A percentile compares a stretch with the other conserved stretches of the same genome.
phyloP scores from a whole-genome alignment of 1,140 invertebrate genomes.

The Dendroctonus valens region DNA sequence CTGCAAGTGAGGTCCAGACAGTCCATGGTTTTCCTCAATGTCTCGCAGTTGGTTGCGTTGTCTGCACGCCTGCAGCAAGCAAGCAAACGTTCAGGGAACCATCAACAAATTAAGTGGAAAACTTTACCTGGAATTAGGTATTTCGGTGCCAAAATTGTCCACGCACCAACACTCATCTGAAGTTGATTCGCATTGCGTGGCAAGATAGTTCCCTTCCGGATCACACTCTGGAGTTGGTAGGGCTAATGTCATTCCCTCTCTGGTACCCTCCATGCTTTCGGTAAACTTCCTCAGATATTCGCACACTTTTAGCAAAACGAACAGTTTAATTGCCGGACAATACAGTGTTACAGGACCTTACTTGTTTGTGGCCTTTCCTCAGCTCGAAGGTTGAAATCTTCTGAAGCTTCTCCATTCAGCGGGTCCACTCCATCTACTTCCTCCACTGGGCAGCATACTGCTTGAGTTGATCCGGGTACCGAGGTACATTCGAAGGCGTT shows the following conservation, averaged over 20 bases:
- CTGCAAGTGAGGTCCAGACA: constrained; percentile 72
- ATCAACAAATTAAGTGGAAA: not conserved
- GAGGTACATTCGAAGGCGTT: constrained; percentile 58
- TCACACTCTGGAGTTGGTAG: constrained; percentile 67
- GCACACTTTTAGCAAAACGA: constrained; percentile 63
- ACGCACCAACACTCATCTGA: constrained; percentile 73
- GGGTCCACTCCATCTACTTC: constrained; percentile 45
- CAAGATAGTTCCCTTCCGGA: constrained; percentile 64
- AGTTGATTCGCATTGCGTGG: constrained; percentile 60
- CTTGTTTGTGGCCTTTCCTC: constrained; percentile 60
- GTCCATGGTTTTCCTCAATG: constrained; percentile 60
- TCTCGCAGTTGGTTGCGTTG: constrained; percentile 50
- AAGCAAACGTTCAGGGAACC: not conserved
- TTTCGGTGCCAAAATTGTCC: constrained; percentile 74
- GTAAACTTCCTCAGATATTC: constrained; percentile 79
- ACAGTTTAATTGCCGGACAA: not conserved
- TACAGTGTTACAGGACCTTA: constrained; percentile 49
- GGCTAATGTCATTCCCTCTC: constrained; percentile 74
- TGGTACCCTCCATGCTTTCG: constrained; percentile 75
- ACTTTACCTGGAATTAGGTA: constrained; percentile 61
- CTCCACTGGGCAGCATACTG: constrained; percentile 58
- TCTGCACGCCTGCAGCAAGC: constrained; percentile 13
- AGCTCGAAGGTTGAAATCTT: constrained; percentile 37
- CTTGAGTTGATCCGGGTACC: constrained; percentile 57
- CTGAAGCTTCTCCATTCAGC: constrained; percentile 40